Conservation (phyloP, 2,888 invertebrate species). For the Chouioia cunea region DNA sequence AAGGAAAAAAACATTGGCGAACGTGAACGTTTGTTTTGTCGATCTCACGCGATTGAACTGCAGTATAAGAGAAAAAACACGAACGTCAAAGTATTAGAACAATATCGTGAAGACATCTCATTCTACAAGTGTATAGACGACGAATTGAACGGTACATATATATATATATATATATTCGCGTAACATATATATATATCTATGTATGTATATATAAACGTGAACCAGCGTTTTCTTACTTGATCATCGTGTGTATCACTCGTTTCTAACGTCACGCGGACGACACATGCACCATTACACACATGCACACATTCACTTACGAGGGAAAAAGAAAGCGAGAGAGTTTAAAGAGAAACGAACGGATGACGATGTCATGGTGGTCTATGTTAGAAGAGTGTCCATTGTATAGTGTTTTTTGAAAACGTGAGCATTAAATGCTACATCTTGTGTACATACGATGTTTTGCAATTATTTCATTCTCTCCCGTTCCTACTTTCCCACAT, state of each 20-base stretch:
- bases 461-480: slow-evolving; percentile 53
- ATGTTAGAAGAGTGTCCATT: slow-evolving; percentile 68
- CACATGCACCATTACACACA: slow-evolving; percentile 36
- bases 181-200: slow-evolving; percentile 18
- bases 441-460: slow-evolving; percentile 64
- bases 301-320: slow-evolving; percentile 10
- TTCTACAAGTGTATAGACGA: slow-evolving; percentile 15
- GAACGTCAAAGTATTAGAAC: slow-evolving; percentile 32
- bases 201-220: slow-evolving; percentile 45
- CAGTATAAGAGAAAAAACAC: not conserved
- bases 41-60: slow-evolving; percentile 1
- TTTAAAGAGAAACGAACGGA: slow-evolving; percentile 47
- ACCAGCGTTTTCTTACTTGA: slow-evolving; percentile 52
- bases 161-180: slow-evolving; percentile 46
- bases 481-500: not conserved
- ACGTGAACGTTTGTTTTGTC: slow-evolving; percentile 12
- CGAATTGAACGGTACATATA: slow-evolving; percentile 46
- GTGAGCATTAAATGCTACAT: slow-evolving; percentile 68
- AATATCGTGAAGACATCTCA: slow-evolving; percentile 13
- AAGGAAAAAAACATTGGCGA: slow-evolving; percentile 6
- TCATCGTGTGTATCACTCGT: slow-evolving; percentile 56
- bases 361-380: slow-evolving; percentile 65
- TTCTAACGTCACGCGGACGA: slow-evolving; percentile 54
- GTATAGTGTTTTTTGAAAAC: slow-evolving; percentile 68
- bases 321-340: slow-evolving; percentile 48